phyloP scores from a whole-genome alignment of 1,140 invertebrate species.

The Aphaenogaster ashmeadi region DNA sequence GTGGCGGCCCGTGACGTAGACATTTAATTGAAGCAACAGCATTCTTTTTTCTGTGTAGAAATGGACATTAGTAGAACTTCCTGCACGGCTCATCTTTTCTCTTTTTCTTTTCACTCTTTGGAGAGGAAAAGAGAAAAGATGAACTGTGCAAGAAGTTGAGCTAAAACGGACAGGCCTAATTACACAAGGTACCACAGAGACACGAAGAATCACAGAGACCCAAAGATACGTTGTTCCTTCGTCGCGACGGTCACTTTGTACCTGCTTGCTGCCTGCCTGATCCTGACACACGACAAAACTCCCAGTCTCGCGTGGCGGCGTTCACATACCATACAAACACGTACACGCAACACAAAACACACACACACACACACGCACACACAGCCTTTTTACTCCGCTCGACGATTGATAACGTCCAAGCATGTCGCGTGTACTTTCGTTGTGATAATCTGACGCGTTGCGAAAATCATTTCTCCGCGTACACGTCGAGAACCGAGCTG shows the following conservation, averaged over 20 bases:
- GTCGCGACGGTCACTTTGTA: constrained; percentile 78
- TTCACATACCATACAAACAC: constrained; percentile 35
- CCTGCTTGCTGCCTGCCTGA: constrained; percentile 79
- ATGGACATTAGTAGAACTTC: too few relatives aligned
- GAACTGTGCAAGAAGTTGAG: too few relatives aligned
- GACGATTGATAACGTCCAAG: constrained; percentile 75
- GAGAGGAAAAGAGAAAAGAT: too few relatives aligned
- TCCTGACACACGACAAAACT: constrained; percentile 70
- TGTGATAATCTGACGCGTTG: constrained; percentile 70
- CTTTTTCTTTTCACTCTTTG: too few relatives aligned
- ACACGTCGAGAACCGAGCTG: constrained; percentile 56
- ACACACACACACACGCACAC: background rate
- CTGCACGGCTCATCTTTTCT: too few relatives aligned
- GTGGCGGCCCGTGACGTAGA: too few relatives aligned
- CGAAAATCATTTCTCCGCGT: constrained; percentile 62
- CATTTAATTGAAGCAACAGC: too few relatives aligned
- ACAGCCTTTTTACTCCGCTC: constrained; percentile 65
- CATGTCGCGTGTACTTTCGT: constrained; percentile 74
- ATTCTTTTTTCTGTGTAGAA: too few relatives aligned
- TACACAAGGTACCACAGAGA: background rate
- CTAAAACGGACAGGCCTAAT: too few relatives aligned
- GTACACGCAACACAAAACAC: background rate
- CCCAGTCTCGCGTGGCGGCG: constrained; percentile 73
- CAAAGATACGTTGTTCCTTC: constrained; percentile 73
- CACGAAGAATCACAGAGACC: constrained; percentile 1